These are phyloP conservation scores for Himalopsyche kuldschensis DNA, from an alignment of 2,888 invertebrate species.

Conservation along the genomic window DNA sequence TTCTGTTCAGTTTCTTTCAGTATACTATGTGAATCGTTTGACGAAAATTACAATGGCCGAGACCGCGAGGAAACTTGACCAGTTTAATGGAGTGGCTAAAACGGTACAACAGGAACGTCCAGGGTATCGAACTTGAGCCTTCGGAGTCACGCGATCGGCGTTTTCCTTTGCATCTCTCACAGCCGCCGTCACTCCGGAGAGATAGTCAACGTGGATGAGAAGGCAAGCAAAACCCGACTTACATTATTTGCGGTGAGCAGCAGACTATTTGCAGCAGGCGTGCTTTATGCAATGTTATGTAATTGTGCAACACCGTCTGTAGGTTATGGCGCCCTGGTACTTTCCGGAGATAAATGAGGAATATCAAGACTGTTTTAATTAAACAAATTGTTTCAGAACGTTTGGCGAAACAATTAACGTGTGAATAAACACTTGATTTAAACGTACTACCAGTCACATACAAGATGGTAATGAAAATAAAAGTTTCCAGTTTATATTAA, in stretches of 20 bases:
- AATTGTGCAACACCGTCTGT: neutral
- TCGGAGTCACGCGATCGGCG: constrained; percentile 33
- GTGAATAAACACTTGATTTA: neutral
- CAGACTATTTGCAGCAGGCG: neutral
- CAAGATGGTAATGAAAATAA: too few species aligned
- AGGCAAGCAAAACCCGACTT: neutral
- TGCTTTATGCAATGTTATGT: neutral
- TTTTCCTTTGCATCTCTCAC: constrained; percentile 28
- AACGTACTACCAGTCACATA: too few species aligned
- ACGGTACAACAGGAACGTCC: neutral
- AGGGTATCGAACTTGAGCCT: constrained; percentile 25
- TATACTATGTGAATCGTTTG: neutral
- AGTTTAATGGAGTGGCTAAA: neutral
- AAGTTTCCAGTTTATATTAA: too few species aligned
- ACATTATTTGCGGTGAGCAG: neutral
- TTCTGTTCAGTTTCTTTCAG: too few species aligned
- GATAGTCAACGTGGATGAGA: neutral
- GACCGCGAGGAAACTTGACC: neutral
- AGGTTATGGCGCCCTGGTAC: neutral
- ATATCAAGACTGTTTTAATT: neutral
- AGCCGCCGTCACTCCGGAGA: constrained; percentile 1
- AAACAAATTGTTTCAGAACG: neutral
- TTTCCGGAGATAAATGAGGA: neutral
- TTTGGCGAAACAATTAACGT: neutral
- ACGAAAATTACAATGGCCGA: too few species aligned